A percentile compares a stretch with the other conserved stretches of the same genome.
Conservation (phyloP, 1,140 invertebrate species). For the Tetraneura akinire region DNA sequence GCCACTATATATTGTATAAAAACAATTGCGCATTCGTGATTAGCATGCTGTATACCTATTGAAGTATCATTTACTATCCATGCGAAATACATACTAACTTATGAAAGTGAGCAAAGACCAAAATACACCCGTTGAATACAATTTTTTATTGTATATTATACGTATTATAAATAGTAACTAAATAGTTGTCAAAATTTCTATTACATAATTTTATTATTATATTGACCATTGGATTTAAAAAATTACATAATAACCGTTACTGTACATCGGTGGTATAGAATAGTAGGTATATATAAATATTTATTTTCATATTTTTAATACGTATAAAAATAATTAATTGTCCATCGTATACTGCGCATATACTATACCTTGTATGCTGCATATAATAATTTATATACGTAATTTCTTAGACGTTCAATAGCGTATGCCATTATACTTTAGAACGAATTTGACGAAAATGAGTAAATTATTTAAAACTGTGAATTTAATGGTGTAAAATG, state of each 20-base stretch:
- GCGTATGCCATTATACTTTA: too few species aligned
- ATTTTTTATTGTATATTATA: background rate
- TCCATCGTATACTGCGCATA: too few species aligned
- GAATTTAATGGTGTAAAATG: constrained; percentile 1
- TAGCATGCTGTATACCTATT: background rate
- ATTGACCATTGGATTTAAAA: background rate
- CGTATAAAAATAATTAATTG: too few species aligned
- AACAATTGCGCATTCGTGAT: constrained; percentile 6
- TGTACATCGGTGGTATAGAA: background rate
- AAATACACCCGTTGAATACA: constrained; percentile 31
- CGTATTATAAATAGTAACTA: background rate
- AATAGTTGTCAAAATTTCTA: constrained; percentile 16
- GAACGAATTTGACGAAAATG: background rate
- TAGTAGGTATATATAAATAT: background rate
- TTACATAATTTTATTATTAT: constrained; percentile 21
- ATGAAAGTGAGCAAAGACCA: constrained; percentile 12
- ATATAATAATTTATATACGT: too few species aligned
- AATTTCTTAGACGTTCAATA: too few species aligned
- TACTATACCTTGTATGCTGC: too few species aligned
- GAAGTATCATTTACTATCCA: background rate
- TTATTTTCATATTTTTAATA: background rate
- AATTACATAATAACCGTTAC: background rate
- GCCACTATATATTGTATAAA: background rate
- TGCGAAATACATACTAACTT: constrained; percentile 5
- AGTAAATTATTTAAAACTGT: background rate